A percentile compares a stretch with the other conserved stretches of the same genome.
phyloP scores from a whole-genome alignment of 2,113 vertebrate species.

The Oncorhynchus nerka region DNA sequence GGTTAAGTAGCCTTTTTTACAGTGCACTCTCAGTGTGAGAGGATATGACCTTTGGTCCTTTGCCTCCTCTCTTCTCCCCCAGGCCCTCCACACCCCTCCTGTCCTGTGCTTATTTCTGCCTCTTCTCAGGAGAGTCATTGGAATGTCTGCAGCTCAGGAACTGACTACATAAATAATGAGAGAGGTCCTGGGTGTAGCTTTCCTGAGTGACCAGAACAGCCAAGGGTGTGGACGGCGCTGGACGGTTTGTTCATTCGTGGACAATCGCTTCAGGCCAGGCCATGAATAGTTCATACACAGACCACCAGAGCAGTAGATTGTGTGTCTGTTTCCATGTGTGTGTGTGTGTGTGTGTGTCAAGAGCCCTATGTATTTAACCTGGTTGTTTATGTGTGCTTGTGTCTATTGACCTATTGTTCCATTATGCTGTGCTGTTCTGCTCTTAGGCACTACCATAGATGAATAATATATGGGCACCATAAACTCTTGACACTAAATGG shows the following conservation, averaged over 20 bases:
- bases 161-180: constrained; percentile 70
- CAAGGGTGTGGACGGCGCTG: constrained; percentile 51
- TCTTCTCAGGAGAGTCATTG: constrained; percentile 53
- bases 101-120: constrained; percentile 63
- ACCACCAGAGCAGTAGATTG: not conserved
- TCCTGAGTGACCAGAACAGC: constrained; percentile 56
- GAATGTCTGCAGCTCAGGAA: constrained; percentile 51
- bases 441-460: constrained; percentile 44
- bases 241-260: constrained; percentile 37
- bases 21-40: not conserved
- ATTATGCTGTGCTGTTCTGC: constrained; percentile 34
- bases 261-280: constrained; percentile 34
- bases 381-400: not conserved
- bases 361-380: not conserved
- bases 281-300: constrained; percentile 21
- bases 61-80: constrained; percentile 26
- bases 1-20: no score
- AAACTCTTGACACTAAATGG: constrained; percentile 63
- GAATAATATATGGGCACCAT: constrained; percentile 65
- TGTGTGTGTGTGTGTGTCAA: no score
- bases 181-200: constrained; percentile 68
- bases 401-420: constrained; percentile 28
- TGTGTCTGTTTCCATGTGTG: not conserved
- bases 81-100: constrained; percentile 52
- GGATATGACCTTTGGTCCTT: constrained; percentile 18